Percentiles rank a stretch among this genome's conserved stretches.
Conservation (phyloP, 2,888 invertebrate genomes). For the Lepidocyrtinus sp. region DNA sequence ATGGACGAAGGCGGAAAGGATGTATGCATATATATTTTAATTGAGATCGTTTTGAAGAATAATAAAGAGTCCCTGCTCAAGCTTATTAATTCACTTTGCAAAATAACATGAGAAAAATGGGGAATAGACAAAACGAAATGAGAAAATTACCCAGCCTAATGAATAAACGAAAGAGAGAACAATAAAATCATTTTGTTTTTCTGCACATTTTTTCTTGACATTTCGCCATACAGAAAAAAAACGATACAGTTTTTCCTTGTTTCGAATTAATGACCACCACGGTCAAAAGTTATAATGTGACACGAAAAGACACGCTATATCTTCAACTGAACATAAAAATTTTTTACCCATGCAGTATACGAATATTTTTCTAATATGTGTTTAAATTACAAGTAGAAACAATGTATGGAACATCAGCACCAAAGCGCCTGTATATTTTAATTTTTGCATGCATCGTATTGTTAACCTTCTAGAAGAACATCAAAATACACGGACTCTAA, state of each 20-base stretch:
- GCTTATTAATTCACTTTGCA: conserved; percentile 38
- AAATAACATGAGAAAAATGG: conserved; percentile 38
- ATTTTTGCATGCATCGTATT: conserved; percentile 45
- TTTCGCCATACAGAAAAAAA: conserved; percentile 9
- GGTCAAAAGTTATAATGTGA: not conserved
- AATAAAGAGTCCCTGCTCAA: conserved; percentile 30
- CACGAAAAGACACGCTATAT: not conserved
- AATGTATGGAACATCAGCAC: not conserved
- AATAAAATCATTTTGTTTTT: conserved; percentile 40
- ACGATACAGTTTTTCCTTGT: not conserved
- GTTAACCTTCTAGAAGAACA: not conserved
- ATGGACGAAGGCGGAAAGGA: conserved; percentile 17
- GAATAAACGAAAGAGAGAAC: conserved; percentile 40
- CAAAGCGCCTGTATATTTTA: not conserved
- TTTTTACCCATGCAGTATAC: too few species aligned
- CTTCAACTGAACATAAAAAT: too few species aligned
- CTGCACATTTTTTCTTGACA: not conserved
- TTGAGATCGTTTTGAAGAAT: conserved; percentile 43
- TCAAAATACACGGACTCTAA: conserved; percentile 25
- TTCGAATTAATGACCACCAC: not conserved
- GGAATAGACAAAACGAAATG: conserved; percentile 23
- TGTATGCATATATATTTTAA: too few species aligned
- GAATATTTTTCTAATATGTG: too few species aligned
- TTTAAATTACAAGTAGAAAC: conserved; percentile 12
- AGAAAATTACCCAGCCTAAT: conserved; percentile 32